A percentile compares a stretch with the other conserved stretches of the same genome.
These are phyloP conservation scores for Egretta garzetta DNA, from an alignment of 2,113 vertebrate species.

Conservation along the genomic window DNA sequence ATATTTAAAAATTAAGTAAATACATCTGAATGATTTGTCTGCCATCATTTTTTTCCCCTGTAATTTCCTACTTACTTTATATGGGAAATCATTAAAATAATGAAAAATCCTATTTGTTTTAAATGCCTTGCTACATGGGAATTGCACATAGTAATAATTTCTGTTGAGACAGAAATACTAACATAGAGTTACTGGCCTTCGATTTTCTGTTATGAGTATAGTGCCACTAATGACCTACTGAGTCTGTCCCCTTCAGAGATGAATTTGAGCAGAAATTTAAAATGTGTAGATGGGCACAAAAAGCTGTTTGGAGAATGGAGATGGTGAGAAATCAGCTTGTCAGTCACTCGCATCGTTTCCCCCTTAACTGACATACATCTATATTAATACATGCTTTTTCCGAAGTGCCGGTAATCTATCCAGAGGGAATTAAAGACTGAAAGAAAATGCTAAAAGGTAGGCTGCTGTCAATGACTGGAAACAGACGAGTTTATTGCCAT, in stretches of 20 bases:
- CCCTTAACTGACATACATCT: background rate
- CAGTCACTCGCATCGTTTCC: background rate
- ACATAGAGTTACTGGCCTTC: background rate
- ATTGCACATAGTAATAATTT: background rate
- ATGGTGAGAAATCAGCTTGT: slow-evolving; percentile 26
- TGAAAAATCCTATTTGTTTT: background rate
- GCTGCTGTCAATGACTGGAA: background rate
- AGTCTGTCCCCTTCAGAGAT: background rate
- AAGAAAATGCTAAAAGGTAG: background rate
- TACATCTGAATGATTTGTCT: background rate
- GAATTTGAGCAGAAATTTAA: slow-evolving; percentile 31
- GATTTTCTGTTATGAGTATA: background rate
- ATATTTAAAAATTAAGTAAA: background rate
- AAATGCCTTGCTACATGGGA: background rate
- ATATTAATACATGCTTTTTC: background rate
- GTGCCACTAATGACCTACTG: background rate
- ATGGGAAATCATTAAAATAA: background rate
- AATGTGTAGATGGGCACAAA: background rate
- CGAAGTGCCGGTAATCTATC: background rate
- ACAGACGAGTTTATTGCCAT: background rate
- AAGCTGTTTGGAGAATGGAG: background rate
- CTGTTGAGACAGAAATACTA: background rate
- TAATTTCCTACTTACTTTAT: background rate
- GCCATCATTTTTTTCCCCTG: fast-evolving
- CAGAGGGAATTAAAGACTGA: background rate